Percentiles rank a stretch among this genome's conserved stretches.
Evolutionary conservation across 1,140 invertebrate genomes (phyloP).

Genomic region (Mylabris phalerata): DNA sequence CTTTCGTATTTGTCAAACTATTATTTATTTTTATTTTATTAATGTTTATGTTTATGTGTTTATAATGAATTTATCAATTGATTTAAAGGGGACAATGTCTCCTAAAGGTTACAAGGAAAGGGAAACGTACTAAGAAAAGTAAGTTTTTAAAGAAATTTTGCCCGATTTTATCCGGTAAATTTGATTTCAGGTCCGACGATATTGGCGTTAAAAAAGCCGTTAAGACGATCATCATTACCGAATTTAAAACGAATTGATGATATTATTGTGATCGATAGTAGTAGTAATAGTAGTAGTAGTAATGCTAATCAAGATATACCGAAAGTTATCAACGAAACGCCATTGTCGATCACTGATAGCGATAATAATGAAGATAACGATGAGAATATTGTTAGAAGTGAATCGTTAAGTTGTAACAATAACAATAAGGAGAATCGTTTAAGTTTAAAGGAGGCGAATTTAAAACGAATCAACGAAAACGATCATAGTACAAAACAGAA

Average conservation of each 20-base stretch:
- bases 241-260: constrained; percentile 19
- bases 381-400: not conserved
- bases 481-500: constrained; percentile 13
- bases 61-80: constrained; percentile 24
- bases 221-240: constrained; percentile 29
- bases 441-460: not conserved
- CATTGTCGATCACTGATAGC: constrained; percentile 19
- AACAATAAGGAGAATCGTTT: not conserved
- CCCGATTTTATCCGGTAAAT: constrained; percentile 1
- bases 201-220: constrained; percentile 31
- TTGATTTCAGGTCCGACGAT: constrained; percentile 24
- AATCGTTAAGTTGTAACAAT: not conserved
- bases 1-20: too few species aligned
- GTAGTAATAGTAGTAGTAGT: constrained; percentile 7
- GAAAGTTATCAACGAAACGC: constrained; percentile 2
- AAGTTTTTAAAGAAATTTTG: constrained; percentile 2
- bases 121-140: constrained; percentile 24
- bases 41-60: too few species aligned
- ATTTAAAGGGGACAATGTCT: constrained; percentile 30
- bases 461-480: not conserved
- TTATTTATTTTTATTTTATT: too few species aligned
- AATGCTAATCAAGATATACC: constrained; percentile 4
- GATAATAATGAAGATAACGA: not conserved
- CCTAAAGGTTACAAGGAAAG: constrained; percentile 20
- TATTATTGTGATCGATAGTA: constrained; percentile 21